Evolutionary conservation across 2,113 vertebrate genomes (phyloP).

Genomic region (Cyprinodon tularosa): DNA sequence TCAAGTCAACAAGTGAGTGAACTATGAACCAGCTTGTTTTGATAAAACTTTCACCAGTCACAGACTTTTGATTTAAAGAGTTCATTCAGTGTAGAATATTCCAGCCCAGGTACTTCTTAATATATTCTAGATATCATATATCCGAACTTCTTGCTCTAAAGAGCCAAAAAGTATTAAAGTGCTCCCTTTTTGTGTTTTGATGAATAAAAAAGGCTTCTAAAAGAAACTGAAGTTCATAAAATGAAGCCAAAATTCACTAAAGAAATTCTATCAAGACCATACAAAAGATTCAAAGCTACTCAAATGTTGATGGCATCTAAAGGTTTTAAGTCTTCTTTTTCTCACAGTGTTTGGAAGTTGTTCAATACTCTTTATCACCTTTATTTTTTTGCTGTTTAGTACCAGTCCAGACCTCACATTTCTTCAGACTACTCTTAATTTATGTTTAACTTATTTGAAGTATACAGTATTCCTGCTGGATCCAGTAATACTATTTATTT

Average conservation of each 20-base stretch:
- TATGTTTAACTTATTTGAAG: no score
- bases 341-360: not conserved
- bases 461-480: no score
- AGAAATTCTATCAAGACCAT: no score
- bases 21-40: not conserved
- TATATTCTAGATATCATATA: not conserved
- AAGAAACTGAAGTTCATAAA: no score
- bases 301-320: no score
- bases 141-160: not conserved
- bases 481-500: not conserved
- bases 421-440: no score
- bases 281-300: no score
- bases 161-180: not conserved
- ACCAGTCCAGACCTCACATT: not conserved
- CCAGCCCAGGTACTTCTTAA: not conserved
- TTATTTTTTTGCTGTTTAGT: not conserved
- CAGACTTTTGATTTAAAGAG: not conserved
- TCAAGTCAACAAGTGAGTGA: no score
- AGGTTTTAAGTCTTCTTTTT: not conserved
- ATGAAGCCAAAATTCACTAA: no score
- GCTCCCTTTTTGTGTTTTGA: not conserved
- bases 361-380: not conserved
- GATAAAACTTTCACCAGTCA: not conserved
- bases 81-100: not conserved
- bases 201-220: no score